These are phyloP conservation scores for Apotomis turbidana DNA, from an alignment of 2,888 invertebrate genomes.

Conservation along the genomic window DNA sequence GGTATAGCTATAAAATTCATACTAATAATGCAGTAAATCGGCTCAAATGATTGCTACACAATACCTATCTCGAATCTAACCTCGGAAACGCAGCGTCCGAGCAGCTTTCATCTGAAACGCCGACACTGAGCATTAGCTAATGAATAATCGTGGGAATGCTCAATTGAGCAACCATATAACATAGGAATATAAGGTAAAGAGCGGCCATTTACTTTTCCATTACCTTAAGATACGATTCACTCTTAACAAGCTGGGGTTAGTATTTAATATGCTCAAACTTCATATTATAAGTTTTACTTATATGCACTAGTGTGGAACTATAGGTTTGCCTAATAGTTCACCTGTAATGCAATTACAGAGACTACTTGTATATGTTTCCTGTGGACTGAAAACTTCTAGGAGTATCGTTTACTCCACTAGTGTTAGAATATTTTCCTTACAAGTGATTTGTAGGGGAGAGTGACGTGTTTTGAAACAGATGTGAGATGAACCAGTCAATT, in stretches of 20 bases:
- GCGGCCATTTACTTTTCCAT: neutral
- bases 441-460: no score
- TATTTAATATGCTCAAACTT: neutral
- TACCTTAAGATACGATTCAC: neutral
- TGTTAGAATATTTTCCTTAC: no score
- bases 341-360: no score
- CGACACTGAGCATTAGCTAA: constrained; percentile 16
- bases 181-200: neutral
- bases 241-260: neutral
- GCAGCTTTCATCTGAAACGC: constrained; percentile 13
- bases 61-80: constrained; percentile 25
- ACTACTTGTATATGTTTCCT: no score
- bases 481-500: no score
- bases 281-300: neutral
- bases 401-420: no score
- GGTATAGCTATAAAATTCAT: no score
- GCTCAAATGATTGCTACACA: neutral
- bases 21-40: neutral
- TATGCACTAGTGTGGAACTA: neutral
- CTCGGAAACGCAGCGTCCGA: constrained; percentile 7
- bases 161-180: constrained; percentile 19
- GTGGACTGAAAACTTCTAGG: no score
- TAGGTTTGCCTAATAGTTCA: neutral
- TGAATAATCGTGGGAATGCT: constrained; percentile 28
- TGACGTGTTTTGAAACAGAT: no score